Evolutionary conservation across 30 jellyfish, hydroid and myxozoan genomes (phyloP).

Genomic region (Catostylus mosaicus): DNA sequence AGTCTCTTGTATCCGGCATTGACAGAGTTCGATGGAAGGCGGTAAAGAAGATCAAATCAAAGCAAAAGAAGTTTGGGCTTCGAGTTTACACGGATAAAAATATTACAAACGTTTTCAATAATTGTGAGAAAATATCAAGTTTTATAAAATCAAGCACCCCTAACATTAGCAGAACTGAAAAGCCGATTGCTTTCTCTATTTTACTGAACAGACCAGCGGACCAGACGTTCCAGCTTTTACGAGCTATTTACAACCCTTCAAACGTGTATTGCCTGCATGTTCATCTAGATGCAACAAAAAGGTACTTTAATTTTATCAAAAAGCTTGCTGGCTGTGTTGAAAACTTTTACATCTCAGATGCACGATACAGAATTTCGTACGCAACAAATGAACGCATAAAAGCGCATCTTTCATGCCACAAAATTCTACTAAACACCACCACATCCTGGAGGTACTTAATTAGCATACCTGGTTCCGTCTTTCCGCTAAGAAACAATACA

Average conservation of each 20-base stretch:
- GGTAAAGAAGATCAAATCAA: slow-evolving; percentile 14
- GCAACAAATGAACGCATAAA: slow-evolving; percentile 67
- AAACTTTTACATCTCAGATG: slow-evolving; percentile 65
- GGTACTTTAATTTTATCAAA: slow-evolving; percentile 25
- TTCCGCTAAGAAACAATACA: slow-evolving; percentile 88
- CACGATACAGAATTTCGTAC: slow-evolving; percentile 45
- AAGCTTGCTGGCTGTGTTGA: slow-evolving; percentile 66
- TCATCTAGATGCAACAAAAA: slow-evolving; percentile 54
- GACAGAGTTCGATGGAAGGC: slow-evolving; percentile 46
- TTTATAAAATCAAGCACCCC: neutral
- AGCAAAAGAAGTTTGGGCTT: neutral
- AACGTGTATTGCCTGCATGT: slow-evolving; percentile 90
- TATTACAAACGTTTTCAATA: slow-evolving; percentile 7
- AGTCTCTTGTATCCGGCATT: slow-evolving; percentile 26
- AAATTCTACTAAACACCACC: slow-evolving; percentile 50
- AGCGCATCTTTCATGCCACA: slow-evolving; percentile 88
- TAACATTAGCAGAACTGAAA: neutral
- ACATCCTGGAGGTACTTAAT: slow-evolving; percentile 85
- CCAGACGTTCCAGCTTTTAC: slow-evolving; percentile 81
- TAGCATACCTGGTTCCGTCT: slow-evolving; percentile 86
- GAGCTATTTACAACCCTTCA: slow-evolving; percentile 80
- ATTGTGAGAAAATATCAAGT: slow-evolving; percentile 30
- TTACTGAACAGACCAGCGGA: slow-evolving; percentile 89
- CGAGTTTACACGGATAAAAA: slow-evolving; percentile 9
- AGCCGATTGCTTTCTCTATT: slow-evolving; percentile 83